phyloP scores from a whole-genome alignment of 2,113 vertebrate species.

The Ophiodon elongatus region DNA sequence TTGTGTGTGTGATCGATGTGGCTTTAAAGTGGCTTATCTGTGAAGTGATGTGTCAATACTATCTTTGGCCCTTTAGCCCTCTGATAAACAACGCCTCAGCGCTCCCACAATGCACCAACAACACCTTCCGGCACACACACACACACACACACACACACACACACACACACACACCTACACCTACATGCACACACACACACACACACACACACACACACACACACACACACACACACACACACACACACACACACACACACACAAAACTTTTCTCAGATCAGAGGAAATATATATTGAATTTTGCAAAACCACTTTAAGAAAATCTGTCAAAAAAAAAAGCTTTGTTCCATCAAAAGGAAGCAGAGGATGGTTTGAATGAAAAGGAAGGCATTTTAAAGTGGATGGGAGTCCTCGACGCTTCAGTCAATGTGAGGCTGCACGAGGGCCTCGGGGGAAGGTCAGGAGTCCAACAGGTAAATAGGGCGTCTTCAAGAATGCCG shows the following conservation, averaged over 20 bases:
- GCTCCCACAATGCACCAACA: conserved; percentile 41
- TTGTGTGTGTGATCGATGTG: conserved; percentile 54
- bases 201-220: neutral
- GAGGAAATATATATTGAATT: neutral
- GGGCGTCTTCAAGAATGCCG: conserved; percentile 24
- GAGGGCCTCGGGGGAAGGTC: conserved; percentile 33
- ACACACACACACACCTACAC: too few relatives aligned
- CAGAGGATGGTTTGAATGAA: conserved; percentile 15
- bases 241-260: neutral
- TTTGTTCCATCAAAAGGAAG: conserved; percentile 5
- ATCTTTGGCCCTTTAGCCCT: conserved; percentile 60
- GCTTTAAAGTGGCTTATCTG: conserved; percentile 47
- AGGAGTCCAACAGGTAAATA: conserved; percentile 24
- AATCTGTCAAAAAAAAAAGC: neutral
- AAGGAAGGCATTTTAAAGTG: conserved; percentile 19
- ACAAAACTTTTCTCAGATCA: neutral
- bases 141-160: neutral
- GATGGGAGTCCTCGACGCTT: conserved; percentile 21
- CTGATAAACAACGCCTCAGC: conserved; percentile 66
- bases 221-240: neutral
- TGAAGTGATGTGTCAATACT: conserved; percentile 65
- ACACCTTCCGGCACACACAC: neutral
- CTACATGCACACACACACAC: too few relatives aligned
- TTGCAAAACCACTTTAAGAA: neutral
- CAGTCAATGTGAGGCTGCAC: conserved; percentile 20